phyloP scores from a whole-genome alignment of 2,888 invertebrate species.

The Elysia crispata region DNA sequence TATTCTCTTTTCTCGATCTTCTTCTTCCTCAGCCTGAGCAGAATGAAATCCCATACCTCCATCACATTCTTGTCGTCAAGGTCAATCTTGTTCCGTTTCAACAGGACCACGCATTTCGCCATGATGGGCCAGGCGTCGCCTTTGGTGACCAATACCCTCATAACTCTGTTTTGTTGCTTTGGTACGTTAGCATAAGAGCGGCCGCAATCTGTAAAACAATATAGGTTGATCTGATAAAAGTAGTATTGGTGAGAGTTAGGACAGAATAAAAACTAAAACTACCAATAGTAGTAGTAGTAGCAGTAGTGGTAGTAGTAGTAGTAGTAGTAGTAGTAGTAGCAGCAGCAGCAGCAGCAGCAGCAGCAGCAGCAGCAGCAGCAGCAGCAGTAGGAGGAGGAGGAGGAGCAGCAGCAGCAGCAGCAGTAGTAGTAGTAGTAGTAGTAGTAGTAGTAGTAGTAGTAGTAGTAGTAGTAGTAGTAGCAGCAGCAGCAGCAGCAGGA shows the following conservation, averaged over 20 bases:
- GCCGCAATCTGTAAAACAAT: constrained; percentile 74
- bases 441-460: neutral
- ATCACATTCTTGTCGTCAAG: constrained; percentile 84
- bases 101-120: constrained; percentile 85
- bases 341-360: constrained; percentile 20
- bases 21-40: no score
- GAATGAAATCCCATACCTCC: constrained; percentile 78
- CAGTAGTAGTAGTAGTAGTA: neutral
- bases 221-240: no score
- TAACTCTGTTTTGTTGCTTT: constrained; percentile 59
- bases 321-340: constrained; percentile 21
- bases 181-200: constrained; percentile 47
- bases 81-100: constrained; percentile 82
- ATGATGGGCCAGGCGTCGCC: constrained; percentile 81
- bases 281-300: constrained; percentile 29
- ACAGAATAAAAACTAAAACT: neutral
- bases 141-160: constrained; percentile 81
- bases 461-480: constrained; percentile 4
- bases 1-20: constrained; percentile 53
- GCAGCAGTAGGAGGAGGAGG: constrained; percentile 27
- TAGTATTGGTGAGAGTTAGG: no score
- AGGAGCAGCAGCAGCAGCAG: constrained; percentile 24
- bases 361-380: constrained; percentile 29
- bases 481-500: neutral
- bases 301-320: constrained; percentile 25